Conservation (phyloP, 2,113 vertebrate genomes). For the Patagioenas fasciata region DNA sequence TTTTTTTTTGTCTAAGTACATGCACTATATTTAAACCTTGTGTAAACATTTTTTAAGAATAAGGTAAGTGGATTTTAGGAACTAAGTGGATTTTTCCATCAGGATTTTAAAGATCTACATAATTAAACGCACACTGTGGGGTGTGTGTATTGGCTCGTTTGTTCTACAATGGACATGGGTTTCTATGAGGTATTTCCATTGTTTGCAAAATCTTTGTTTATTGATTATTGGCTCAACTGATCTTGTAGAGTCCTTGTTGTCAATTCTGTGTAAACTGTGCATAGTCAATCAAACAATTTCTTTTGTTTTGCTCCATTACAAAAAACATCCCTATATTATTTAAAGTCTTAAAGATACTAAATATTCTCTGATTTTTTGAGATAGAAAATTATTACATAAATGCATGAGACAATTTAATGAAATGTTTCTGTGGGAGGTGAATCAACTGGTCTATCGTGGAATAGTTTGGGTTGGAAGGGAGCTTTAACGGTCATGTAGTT, state of each 20-base stretch:
- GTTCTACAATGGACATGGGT: neutral
- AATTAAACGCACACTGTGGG: neutral
- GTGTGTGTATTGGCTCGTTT: neutral
- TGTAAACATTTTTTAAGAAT: neutral
- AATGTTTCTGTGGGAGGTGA: neutral
- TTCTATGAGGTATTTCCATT: neutral
- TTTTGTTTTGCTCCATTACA: neutral
- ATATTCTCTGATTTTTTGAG: fast-evolving
- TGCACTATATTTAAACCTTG: neutral
- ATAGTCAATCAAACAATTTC: neutral
- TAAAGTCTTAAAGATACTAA: neutral
- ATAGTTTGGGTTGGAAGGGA: too few relatives aligned
- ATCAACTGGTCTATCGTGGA: neutral
- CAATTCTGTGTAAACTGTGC: neutral
- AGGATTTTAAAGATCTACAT: neutral
- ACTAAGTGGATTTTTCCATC: neutral
- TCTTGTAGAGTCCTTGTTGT: neutral
- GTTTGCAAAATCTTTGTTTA: neutral
- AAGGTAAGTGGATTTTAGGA: neutral
- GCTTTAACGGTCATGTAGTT: too few relatives aligned
- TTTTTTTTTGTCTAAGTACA: neutral
- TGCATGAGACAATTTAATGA: neutral
- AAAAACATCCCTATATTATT: neutral
- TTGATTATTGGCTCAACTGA: neutral
- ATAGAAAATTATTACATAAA: neutral